Evolutionary conservation across 2,888 invertebrate species (phyloP), one percentile per base, ranked within the genome.

Genomic region (Hyles lineata): DNA sequence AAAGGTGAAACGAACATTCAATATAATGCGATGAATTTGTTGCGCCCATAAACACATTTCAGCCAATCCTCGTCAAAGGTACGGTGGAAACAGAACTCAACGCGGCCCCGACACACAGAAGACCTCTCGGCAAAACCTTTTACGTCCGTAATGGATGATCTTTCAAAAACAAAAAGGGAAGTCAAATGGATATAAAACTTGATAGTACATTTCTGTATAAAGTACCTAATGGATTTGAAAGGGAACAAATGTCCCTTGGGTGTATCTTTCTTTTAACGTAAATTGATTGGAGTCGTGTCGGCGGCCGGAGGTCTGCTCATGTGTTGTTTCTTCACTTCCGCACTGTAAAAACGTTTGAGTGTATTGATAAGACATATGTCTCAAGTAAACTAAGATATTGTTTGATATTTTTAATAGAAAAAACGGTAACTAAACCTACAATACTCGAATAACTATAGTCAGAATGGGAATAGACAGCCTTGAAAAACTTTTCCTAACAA

Each of bases 131-230:
- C 74, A 74, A 83, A 87, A 87, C 86, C 88, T 90, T 89, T 90
- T 84, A 88, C 81, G 80, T 80, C 76, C 63, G 82, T 88, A 90
- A 89, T 87, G 88, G 89, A 91, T 89, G 86, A 90, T 89, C 88
- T 87, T 83, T 85, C 83, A 84, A 86, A 88, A 87, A 89, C 84
- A 86, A 88, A 87, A 82, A 85, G 81, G 82, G 81, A 83, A 87
- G 82, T 85, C 84, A 83, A 87, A 88, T 82, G 83, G 83, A 85
- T 86, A 85, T 84, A 83, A 82, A 85, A 85, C 80, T 84, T 81
- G 83, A 86, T 85, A 85, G 80, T 79, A 83, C 82, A 82, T 83
- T 83, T 83, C 83, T 77, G 80, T 79, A 83, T 78, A 80, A 83
- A 86, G 84, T 82, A 82, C 82, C 85, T 89, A 90, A 91, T 90